Base-by-base conservation (phyloP, 2,797 vertebrate genomes). In the Trachops cirrhosus region DNA sequence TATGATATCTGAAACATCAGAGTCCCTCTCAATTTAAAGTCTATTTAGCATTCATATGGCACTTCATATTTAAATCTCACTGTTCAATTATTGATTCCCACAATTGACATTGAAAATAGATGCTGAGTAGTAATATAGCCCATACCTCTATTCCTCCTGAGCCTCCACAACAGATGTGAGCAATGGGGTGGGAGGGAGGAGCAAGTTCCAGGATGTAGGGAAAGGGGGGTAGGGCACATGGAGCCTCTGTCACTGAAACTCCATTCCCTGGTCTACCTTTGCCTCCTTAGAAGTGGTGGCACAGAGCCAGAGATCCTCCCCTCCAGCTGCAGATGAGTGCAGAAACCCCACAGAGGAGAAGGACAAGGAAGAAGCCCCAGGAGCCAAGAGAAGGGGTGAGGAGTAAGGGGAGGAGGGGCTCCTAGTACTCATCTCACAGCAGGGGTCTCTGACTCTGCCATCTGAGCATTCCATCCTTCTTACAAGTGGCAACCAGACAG, bases 21-120 rank as follows among this genome's bases (percentile, higher is more conserved):
- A 41, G 34, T 91, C 26, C 26, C 75, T 75, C 91, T 93, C 94
- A 92, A 87, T 91, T 96, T 88, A 80, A 89, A 88, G 89, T 96
- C 82, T 97, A 85, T 95, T 97, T 97, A 94, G 89, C 96, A 97
- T 95, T 95, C 94, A 91, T 93, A 87, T 95, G 70, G 86, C 37
- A 80, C 91, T 96, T 97, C 91, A 94, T 89, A 95, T 96, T 96
- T 95, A 94, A 97, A 96, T 94, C 74, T 93, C 93, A 79, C 93
- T 95, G 64, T 93, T 97, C 95, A 97, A 73, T 95, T 97, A 96
- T 96, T 94, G 96, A 96, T 96, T 75, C 59, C 54, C 48, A 93
- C 57, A 54, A 91, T 73, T 9, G 62, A 95, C 96, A 86, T 93
- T 97, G 95, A 89, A 96, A 94, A 87, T 29, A 94, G 89, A 91